Evolutionary conservation across 1,140 invertebrate genomes (phyloP).

Genomic region (Gyrodactylus bullatarudis): DNA sequence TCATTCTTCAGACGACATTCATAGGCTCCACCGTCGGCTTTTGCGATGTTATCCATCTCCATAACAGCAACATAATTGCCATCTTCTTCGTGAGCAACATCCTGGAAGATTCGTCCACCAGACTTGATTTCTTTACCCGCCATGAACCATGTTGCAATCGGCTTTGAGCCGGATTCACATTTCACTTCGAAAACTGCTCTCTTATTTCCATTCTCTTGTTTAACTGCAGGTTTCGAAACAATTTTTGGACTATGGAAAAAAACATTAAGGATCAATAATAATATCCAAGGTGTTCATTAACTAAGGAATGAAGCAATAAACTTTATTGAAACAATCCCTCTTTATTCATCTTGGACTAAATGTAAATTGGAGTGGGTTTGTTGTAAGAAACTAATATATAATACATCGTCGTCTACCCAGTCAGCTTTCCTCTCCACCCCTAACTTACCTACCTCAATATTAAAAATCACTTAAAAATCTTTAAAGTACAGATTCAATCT

Average conservation of each 20-base stretch:
- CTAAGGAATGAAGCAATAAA: not conserved
- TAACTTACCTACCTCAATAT: too few species aligned
- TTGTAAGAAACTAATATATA: too few species aligned
- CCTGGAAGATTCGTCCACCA: slow-evolving; percentile 13
- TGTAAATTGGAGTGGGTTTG: too few species aligned
- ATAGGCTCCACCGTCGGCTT: not conserved
- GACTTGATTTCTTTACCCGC: slow-evolving; percentile 14
- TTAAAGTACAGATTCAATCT: too few species aligned
- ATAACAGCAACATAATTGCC: slow-evolving; percentile 12
- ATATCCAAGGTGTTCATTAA: not conserved
- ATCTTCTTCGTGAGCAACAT: slow-evolving; percentile 12
- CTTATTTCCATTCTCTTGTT: slow-evolving; percentile 5
- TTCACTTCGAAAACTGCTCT: slow-evolving; percentile 12
- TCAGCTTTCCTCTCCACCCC: too few species aligned
- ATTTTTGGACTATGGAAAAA: not conserved
- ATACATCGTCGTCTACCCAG: too few species aligned
- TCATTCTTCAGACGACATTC: not conserved
- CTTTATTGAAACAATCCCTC: too few species aligned
- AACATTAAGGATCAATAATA: not conserved
- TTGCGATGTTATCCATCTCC: slow-evolving; percentile 12
- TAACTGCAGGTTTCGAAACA: slow-evolving; percentile 6
- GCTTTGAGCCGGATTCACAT: slow-evolving; percentile 11
- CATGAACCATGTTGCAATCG: slow-evolving; percentile 14
- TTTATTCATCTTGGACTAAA: too few species aligned
- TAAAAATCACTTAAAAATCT: too few species aligned